phyloP scores from a whole-genome alignment of 1,140 invertebrate species.

The Proales similis region DNA sequence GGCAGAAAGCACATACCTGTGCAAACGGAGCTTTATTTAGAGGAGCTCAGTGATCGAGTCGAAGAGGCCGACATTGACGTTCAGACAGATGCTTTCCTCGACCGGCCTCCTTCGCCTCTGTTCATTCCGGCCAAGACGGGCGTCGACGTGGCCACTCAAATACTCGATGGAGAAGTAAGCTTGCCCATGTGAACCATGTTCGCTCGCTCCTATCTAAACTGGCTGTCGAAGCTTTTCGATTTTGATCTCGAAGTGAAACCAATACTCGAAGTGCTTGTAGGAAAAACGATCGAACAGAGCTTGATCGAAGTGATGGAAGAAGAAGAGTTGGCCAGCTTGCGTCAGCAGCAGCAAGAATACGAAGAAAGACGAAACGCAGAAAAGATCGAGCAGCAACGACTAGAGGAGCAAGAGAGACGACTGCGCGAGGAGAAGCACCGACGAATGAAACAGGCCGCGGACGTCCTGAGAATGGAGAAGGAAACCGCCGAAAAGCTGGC shows the following conservation, averaged over 20 bases:
- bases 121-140: slow-evolving; percentile 70
- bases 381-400: slow-evolving; percentile 65
- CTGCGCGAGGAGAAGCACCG: slow-evolving; percentile 39
- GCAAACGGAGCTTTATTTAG: slow-evolving; percentile 77
- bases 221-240: slow-evolving; percentile 57
- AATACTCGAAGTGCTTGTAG: slow-evolving; percentile 74
- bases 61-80: slow-evolving; percentile 65
- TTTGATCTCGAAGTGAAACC: slow-evolving; percentile 80
- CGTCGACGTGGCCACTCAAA: slow-evolving; percentile 71
- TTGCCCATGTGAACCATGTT: slow-evolving; percentile 41
- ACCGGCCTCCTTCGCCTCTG: slow-evolving; percentile 64
- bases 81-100: slow-evolving; percentile 76
- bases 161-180: slow-evolving; percentile 73
- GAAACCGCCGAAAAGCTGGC: slow-evolving; percentile 71
- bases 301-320: slow-evolving; percentile 64
- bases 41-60: slow-evolving; percentile 62
- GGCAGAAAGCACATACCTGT: slow-evolving; percentile 72
- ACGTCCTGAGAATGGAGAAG: slow-evolving; percentile 60
- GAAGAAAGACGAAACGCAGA: slow-evolving; percentile 68
- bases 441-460: slow-evolving; percentile 55
- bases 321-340: slow-evolving; percentile 60
- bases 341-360: slow-evolving; percentile 68
- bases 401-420: slow-evolving; percentile 66
- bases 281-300: slow-evolving; percentile 76
- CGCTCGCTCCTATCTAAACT: background rate